These are phyloP conservation scores for Sepiola atlantica DNA, from an alignment of 2,888 invertebrate species.

Conservation along the genomic window DNA sequence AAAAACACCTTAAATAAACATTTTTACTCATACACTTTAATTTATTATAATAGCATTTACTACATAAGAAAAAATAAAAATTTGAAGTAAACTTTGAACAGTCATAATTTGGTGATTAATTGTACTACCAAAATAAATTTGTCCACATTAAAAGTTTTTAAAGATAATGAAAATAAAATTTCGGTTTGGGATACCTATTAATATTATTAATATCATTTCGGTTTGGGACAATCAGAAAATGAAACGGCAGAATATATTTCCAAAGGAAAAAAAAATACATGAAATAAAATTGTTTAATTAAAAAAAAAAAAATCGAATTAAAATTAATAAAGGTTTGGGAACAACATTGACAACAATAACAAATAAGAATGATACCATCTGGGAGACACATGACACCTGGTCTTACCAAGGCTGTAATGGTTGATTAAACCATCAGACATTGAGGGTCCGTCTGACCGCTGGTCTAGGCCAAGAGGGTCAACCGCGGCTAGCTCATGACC, in stretches of 20 bases:
- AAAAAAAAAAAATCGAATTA: constrained; percentile 2
- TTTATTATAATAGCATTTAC: too few species aligned
- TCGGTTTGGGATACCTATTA: too few species aligned
- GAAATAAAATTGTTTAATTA: not conserved
- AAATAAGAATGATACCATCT: constrained; percentile 33
- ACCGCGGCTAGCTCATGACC: constrained; percentile 98
- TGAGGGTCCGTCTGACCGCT: constrained; percentile 50
- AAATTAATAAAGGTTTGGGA: constrained; percentile 19
- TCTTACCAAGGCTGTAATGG: constrained; percentile 57
- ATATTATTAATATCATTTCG: too few species aligned
- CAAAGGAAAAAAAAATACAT: constrained; percentile 35
- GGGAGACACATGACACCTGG: constrained; percentile 38
- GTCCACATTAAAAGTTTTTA: too few species aligned
- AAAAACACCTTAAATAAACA: too few species aligned
- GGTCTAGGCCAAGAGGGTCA: constrained; percentile 93
- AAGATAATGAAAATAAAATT: too few species aligned
- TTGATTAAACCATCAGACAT: constrained; percentile 50
- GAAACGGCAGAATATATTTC: constrained; percentile 40
- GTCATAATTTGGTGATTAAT: too few species aligned
- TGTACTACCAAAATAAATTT: too few species aligned
- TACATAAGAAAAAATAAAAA: too few species aligned
- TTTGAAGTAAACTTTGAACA: too few species aligned
- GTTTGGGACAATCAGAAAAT: not conserved
- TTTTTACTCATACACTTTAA: too few species aligned
- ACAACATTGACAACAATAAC: constrained; percentile 41